Evolutionary conservation across 2,113 vertebrate genomes (phyloP).

Genomic region (Prolemur simus): DNA sequence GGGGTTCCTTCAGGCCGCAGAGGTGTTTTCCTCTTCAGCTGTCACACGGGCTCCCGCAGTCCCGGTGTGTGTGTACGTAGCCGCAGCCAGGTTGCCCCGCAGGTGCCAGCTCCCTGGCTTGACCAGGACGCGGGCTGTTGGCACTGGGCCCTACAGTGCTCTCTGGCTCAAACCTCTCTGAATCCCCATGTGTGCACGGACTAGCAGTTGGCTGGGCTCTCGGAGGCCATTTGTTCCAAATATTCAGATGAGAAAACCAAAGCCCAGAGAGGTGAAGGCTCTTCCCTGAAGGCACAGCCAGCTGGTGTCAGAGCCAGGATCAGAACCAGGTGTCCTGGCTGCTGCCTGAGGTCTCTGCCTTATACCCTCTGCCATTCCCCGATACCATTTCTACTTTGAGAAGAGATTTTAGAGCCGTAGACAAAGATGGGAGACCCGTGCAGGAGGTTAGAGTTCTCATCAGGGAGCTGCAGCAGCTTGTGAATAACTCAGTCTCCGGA

Average conservation of each 20-base stretch:
- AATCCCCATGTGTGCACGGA: neutral
- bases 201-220: neutral
- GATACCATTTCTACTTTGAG: neutral
- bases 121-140: neutral
- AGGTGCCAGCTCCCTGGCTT: neutral
- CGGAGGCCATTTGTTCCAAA: neutral
- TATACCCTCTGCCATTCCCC: accelerated
- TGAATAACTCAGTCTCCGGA: neutral
- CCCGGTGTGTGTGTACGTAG: accelerated
- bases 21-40: neutral
- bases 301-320: neutral
- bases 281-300: neutral
- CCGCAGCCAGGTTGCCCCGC: neutral
- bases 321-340: neutral
- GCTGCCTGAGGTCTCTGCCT: neutral
- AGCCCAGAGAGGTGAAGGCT: neutral
- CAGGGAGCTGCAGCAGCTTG: accelerated
- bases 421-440: neutral
- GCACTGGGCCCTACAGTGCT: neutral
- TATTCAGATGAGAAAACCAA: neutral
- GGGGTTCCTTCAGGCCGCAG: neutral
- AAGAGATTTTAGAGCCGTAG: neutral
- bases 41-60: neutral
- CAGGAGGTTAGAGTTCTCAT: neutral
- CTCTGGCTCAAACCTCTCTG: neutral